Percentiles rank a stretch among this genome's conserved stretches.
Evolutionary conservation across 2,797 vertebrate genomes (phyloP).

Genomic region (Parambassis ranga): DNA sequence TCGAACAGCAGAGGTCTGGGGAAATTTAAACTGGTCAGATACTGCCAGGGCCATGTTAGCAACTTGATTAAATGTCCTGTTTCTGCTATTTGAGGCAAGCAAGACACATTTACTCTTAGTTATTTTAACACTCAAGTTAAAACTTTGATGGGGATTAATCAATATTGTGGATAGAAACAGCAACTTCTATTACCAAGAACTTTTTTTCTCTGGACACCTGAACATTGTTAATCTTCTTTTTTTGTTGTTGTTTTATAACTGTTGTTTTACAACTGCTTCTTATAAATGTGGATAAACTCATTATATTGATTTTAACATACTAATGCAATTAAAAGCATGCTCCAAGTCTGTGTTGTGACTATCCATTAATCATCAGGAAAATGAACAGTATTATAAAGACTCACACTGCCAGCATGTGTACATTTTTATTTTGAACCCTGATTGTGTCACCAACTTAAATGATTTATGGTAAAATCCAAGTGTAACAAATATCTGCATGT

Average conservation of each 20-base stretch:
- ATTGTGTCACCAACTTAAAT: not conserved
- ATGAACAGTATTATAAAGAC: not conserved
- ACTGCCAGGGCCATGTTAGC: conserved; percentile 23
- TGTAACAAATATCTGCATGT: not conserved
- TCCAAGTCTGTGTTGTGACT: not conserved
- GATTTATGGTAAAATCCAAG: not conserved
- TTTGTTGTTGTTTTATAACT: not conserved
- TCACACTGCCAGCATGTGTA: not conserved
- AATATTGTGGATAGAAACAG: conserved; percentile 17
- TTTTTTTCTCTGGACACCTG: not conserved
- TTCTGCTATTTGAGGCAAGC: conserved; percentile 21
- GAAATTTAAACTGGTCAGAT: conserved; percentile 39
- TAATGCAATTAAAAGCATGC: not conserved
- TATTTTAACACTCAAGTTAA: conserved; percentile 19
- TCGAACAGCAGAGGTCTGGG: conserved; percentile 39
- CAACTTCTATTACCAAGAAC: conserved; percentile 8
- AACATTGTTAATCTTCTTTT: no score
- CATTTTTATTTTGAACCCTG: not conserved
- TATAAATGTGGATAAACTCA: not conserved
- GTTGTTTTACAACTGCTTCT: not conserved
- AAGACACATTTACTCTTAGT: not conserved
- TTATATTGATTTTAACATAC: not conserved
- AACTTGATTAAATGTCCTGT: conserved; percentile 19
- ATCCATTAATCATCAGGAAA: not conserved
- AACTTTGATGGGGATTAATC: conserved; percentile 44